Base-by-base conservation (phyloP, 1,140 invertebrate genomes). In the Drosophila pallidifrons region DNA sequence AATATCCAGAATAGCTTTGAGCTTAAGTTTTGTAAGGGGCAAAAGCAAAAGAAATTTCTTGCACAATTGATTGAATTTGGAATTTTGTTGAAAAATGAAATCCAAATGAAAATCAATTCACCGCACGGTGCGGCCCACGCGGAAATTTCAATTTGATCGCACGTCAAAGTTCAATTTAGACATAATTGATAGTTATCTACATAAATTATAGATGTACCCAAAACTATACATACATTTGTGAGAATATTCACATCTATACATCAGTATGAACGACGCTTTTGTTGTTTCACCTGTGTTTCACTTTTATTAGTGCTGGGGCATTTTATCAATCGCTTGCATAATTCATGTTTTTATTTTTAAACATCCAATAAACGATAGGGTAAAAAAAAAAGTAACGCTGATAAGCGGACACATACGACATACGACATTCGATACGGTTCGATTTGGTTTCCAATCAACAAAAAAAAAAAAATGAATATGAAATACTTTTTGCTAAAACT, bases 91-190 rank as follows among this genome's bases (percentile, higher is more conserved):
- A 20, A 8, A 16, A 28, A 43, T 43, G 30, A 54, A 43, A 82
- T 58, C 68, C 11, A 8, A 16, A 28, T 28, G 15, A 52, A 54
- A 43, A 83, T 52, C 68, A 66, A 85, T 83, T 85, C 76, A 32
- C 47, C 43, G 51, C 71, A 74, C 70, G 43, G 32, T 6, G 32
- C 16, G 32, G 55, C 43, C 13, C 70, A 60, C 35, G 58, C 59
- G 65, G 41, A 49, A 70, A 52, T 63, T 69, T 58, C 32, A 70
- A 75, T 63, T 70, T 75, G 15, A 4, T 16, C 41, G 32, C 66
- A 63, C 79, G 79, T 88, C 82, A 86, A 88, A 86, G 82, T 86
- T 86, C 83, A 86, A 88, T 86, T 87, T 86, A 61, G 79, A 69
- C 75, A 86, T 87, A 82, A 86, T 85, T 85, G 79, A 85, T 86